These are phyloP conservation scores for Hydropotes inermis DNA, from an alignment of 2,113 vertebrate species.

Conservation along the genomic window DNA sequence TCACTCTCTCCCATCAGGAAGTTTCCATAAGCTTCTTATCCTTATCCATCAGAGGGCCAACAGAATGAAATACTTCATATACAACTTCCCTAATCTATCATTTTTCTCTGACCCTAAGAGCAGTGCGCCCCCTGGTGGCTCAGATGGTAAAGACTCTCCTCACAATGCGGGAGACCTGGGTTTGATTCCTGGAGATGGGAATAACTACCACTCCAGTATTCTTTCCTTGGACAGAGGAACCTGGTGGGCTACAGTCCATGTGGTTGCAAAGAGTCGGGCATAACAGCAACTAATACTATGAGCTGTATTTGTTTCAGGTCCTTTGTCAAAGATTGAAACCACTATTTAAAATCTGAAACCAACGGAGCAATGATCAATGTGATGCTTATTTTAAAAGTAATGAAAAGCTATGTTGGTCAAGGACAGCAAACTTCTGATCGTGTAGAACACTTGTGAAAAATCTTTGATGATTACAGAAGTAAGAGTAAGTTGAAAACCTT, in stretches of 20 bases:
- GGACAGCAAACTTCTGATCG: background rate
- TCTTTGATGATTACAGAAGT: background rate
- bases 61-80: background rate
- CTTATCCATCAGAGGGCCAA: background rate
- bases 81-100: background rate
- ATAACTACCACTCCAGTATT: background rate
- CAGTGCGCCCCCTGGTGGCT: background rate
- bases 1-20: background rate
- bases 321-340: background rate
- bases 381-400: background rate
- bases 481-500: background rate
- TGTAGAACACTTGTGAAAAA: background rate
- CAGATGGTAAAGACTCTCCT: background rate
- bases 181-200: background rate
- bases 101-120: background rate
- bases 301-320: background rate
- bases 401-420: background rate
- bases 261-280: background rate
- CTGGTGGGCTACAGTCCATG: background rate
- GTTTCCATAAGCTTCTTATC: background rate
- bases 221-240: background rate
- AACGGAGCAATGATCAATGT: background rate
- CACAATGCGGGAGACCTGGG: background rate
- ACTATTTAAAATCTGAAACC: constrained; percentile 23
- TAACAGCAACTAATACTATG: background rate